Percentiles rank a stretch among this genome's conserved stretches.
phyloP scores from a whole-genome alignment of 2,888 invertebrate genomes.

The Xestia rhomboidea region DNA sequence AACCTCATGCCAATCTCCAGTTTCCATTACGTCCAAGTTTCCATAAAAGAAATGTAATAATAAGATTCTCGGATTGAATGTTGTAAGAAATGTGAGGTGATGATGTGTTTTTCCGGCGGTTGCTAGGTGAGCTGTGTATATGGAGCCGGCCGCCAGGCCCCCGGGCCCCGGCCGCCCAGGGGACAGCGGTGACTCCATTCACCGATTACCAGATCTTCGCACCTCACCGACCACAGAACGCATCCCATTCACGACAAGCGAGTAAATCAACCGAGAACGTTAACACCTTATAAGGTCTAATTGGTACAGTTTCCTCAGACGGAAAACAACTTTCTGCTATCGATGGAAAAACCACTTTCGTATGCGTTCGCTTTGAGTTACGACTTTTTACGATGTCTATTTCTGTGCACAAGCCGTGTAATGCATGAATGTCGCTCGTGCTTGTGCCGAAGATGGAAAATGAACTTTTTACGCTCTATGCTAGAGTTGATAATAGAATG shows the following conservation, averaged over 20 bases:
- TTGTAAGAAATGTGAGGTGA: slow-evolving; percentile 74
- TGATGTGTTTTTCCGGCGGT: slow-evolving; percentile 74
- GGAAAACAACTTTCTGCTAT: slow-evolving; percentile 88
- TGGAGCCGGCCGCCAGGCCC: slow-evolving; percentile 56
- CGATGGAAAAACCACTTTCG: slow-evolving; percentile 88
- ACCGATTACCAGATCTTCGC: slow-evolving; percentile 87
- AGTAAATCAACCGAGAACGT: slow-evolving; percentile 87
- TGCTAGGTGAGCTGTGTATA: slow-evolving; percentile 58
- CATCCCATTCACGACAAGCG: slow-evolving; percentile 89
- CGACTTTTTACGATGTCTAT: slow-evolving; percentile 88
- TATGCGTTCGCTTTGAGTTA: slow-evolving; percentile 82
- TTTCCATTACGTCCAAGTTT: slow-evolving; percentile 65
- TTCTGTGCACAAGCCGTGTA: slow-evolving; percentile 77
- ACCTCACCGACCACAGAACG: slow-evolving; percentile 87
- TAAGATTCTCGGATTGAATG: slow-evolving; percentile 61
- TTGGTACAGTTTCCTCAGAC: slow-evolving; percentile 81
- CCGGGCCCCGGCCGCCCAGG: slow-evolving; percentile 53
- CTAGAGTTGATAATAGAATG: slow-evolving; percentile 77
- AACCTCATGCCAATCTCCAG: slow-evolving; percentile 49
- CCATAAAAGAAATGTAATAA: slow-evolving; percentile 53
- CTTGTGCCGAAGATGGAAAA: slow-evolving; percentile 59
- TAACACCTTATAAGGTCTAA: slow-evolving; percentile 80
- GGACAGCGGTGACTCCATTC: slow-evolving; percentile 80
- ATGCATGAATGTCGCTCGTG: slow-evolving; percentile 70
- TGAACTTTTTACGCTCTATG: slow-evolving; percentile 65